Conservation (phyloP, 2,113 vertebrate genomes). For the Semnornis frantzii region DNA sequence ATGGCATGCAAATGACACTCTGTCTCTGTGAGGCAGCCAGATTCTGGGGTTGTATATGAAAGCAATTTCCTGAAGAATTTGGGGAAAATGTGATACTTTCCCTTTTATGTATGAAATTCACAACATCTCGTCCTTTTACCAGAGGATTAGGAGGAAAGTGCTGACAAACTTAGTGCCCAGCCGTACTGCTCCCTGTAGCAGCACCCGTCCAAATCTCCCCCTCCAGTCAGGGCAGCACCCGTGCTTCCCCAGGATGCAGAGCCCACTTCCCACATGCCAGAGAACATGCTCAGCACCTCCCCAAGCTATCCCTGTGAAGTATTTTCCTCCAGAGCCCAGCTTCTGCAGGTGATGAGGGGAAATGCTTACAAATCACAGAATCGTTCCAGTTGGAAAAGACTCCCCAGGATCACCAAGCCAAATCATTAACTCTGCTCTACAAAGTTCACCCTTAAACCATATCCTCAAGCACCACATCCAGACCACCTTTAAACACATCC, state of each 20-base stretch:
- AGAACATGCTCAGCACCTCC: background rate
- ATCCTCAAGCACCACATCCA: too few relatives aligned
- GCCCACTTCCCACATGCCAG: background rate
- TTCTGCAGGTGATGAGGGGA: background rate
- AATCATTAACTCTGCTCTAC: too few relatives aligned
- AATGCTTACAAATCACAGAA: background rate
- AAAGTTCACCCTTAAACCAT: too few relatives aligned
- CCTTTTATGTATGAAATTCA: slow-evolving; percentile 79
- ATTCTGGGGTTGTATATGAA: slow-evolving; percentile 80
- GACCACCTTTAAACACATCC: too few relatives aligned
- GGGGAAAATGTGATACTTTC: slow-evolving; percentile 80
- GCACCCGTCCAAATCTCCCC: background rate
- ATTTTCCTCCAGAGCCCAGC: background rate
- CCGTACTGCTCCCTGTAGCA: slow-evolving; percentile 39
- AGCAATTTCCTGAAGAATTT: slow-evolving; percentile 91
- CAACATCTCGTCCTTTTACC: slow-evolving; percentile 69
- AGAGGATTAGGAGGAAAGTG: slow-evolving; percentile 18
- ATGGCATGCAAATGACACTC: slow-evolving; percentile 78
- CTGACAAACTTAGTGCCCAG: background rate
- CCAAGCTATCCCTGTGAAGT: too few relatives aligned
- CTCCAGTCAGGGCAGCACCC: background rate
- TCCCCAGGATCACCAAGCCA: too few relatives aligned
- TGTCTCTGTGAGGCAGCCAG: slow-evolving; percentile 80
- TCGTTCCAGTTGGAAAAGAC: too few relatives aligned
- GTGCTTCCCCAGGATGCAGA: background rate